phyloP scores from a whole-genome alignment of 2,888 invertebrate species.

The Nomada fucata region DNA sequence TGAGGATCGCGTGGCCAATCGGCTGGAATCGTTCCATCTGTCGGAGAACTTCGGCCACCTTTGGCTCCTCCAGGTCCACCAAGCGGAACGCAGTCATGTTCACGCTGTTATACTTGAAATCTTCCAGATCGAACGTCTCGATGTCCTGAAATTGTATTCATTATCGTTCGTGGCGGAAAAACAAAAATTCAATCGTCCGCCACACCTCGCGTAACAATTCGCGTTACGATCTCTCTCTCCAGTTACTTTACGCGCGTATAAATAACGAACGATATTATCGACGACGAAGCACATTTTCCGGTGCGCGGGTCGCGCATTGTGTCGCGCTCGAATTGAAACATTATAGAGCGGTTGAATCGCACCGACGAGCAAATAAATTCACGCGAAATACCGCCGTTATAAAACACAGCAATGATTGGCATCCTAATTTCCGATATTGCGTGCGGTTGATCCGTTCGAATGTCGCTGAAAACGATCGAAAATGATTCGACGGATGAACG shows the following conservation, averaged over 20 bases:
- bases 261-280: too few relatives aligned
- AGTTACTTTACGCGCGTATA: too few relatives aligned
- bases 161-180: neutral
- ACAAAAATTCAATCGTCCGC: neutral
- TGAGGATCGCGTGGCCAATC: conserved; percentile 91
- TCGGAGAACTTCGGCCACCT: conserved; percentile 90
- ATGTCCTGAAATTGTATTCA: conserved; percentile 88
- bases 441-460: neutral
- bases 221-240: neutral
- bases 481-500: too few relatives aligned
- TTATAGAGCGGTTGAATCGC: neutral
- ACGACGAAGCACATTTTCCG: neutral
- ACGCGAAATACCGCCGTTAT: neutral
- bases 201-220: neutral
- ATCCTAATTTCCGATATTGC: neutral
- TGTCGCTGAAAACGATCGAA: neutral
- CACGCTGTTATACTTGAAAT: conserved; percentile 96
- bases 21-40: conserved; percentile 96
- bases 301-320: neutral
- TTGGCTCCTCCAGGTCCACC: conserved; percentile 91
- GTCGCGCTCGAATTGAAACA: neutral
- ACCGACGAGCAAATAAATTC: neutral
- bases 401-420: neutral
- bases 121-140: conserved; percentile 94
- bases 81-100: conserved; percentile 97